These are phyloP conservation scores for Characodon lateralis DNA, from an alignment of 2,797 vertebrate genomes.

Conservation along the genomic window DNA sequence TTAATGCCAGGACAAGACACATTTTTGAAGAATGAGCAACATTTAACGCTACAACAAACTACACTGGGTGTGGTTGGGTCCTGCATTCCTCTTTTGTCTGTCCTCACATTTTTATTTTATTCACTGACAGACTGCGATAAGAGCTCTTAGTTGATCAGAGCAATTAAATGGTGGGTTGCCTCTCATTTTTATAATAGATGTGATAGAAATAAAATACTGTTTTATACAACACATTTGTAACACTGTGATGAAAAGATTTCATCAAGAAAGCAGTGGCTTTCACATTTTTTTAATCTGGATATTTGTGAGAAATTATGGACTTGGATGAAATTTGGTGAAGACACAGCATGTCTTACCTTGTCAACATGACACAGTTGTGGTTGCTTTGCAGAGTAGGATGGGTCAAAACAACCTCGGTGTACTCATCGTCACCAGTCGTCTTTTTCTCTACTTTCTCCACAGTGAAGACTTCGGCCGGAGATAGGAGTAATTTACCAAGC, in stretches of 20 bases:
- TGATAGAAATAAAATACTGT: neutral
- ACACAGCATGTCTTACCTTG: neutral
- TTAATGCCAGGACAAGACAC: neutral
- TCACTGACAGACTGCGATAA: neutral
- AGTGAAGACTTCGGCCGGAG: conserved; percentile 68
- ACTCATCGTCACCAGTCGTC: rapidly evolving
- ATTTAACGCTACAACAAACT: neutral
- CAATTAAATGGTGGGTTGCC: neutral
- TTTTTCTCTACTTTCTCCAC: neutral
- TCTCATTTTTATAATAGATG: neutral
- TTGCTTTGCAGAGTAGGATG: neutral
- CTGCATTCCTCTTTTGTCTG: neutral
- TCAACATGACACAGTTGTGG: conserved; percentile 22
- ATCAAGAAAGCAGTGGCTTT: neutral
- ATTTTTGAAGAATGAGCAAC: neutral
- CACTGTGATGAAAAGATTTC: neutral
- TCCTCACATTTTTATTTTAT: neutral
- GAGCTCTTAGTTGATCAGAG: neutral
- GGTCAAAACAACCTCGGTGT: conserved; percentile 44
- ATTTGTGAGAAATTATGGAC: neutral
- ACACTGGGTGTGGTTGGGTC: neutral
- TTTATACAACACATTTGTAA: neutral
- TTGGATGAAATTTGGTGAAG: neutral
- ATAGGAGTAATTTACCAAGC: conserved; percentile 34
- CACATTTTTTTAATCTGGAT: neutral